phyloP scores from a whole-genome alignment of 1,140 invertebrate genomes.

The Euura lappo region DNA sequence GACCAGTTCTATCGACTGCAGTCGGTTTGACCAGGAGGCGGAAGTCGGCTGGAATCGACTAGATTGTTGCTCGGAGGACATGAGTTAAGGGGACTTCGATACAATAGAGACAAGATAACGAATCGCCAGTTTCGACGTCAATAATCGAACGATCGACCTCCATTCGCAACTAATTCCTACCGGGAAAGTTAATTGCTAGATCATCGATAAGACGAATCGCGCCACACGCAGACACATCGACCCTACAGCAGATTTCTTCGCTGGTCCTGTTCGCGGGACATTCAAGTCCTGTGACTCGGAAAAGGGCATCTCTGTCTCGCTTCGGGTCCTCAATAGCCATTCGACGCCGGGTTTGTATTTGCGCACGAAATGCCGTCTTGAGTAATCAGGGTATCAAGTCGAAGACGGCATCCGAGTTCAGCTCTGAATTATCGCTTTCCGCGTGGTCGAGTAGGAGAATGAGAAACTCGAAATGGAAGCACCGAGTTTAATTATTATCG shows the following conservation, averaged over 20 bases:
- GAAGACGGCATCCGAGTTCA: not conserved
- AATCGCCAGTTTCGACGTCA: not conserved
- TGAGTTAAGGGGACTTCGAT: not conserved
- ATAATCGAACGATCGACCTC: not conserved
- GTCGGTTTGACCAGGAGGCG: not conserved
- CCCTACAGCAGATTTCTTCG: no score
- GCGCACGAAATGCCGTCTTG: no score
- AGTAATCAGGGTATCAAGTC: not conserved
- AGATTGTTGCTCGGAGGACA: not conserved
- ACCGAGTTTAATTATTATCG: not conserved
- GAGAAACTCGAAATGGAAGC: not conserved
- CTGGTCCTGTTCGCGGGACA: no score
- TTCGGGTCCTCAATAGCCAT: not conserved
- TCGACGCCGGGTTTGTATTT: not conserved
- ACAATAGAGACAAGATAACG: not conserved
- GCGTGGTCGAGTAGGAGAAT: not conserved
- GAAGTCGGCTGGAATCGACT: constrained; percentile 3
- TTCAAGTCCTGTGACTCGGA: no score
- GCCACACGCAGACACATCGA: no score
- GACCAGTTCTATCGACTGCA: not conserved
- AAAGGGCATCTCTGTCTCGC: no score
- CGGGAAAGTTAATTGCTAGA: not conserved
- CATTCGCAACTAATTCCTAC: not conserved
- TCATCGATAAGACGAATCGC: not conserved
- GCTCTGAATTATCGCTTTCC: not conserved